Conservation (phyloP, 2,888 invertebrate species). For the Calameuta idolon region DNA sequence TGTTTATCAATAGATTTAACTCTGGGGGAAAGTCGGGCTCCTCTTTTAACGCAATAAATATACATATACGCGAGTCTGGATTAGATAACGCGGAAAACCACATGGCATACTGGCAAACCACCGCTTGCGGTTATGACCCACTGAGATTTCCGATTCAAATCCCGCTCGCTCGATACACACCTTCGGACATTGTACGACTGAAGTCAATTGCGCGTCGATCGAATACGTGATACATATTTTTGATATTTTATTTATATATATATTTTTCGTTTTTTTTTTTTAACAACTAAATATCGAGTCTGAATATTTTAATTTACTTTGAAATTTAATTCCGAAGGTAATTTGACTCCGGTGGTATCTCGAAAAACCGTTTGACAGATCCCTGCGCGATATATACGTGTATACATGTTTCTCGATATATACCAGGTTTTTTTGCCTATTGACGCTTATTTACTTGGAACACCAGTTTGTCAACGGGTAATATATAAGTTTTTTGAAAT, state of each 20-base stretch:
- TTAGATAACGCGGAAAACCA: slow-evolving; percentile 43
- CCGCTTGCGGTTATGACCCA: background rate
- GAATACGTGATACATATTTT: background rate
- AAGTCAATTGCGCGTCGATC: background rate
- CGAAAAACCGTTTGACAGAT: too few species aligned
- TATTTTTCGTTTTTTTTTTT: too few species aligned
- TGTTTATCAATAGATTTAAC: background rate
- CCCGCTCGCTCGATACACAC: background rate
- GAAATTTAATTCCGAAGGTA: too few species aligned
- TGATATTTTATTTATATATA: background rate
- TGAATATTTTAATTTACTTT: too few species aligned
- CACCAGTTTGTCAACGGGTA: too few species aligned
- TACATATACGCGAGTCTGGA: slow-evolving; percentile 14
- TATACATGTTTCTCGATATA: too few species aligned
- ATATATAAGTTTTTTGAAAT: too few species aligned
- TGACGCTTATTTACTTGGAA: too few species aligned
- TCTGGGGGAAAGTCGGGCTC: background rate
- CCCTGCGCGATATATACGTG: too few species aligned
- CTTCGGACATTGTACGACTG: background rate
- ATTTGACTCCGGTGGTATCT: too few species aligned
- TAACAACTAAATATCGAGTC: too few species aligned
- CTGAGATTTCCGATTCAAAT: background rate
- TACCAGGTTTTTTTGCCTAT: too few species aligned
- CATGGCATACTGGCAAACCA: slow-evolving; percentile 24
- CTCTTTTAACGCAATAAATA: background rate